Percentiles rank a stretch among this genome's conserved stretches.
These are phyloP conservation scores for Colletes collaris DNA, from an alignment of 2,888 invertebrate species.

Conservation along the genomic window DNA sequence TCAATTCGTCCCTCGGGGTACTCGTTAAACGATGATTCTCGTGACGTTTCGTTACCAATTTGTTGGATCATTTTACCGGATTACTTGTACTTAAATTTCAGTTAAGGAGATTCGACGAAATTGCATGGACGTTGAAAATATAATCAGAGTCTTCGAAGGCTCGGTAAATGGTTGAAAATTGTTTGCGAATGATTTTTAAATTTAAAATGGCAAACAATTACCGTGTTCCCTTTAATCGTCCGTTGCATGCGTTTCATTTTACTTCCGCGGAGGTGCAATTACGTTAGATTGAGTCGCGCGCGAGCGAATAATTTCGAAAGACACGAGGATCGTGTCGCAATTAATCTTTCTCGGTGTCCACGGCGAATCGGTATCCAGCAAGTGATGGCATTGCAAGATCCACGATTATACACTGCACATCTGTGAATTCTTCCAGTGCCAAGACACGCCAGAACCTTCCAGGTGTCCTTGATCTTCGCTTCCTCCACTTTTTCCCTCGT, in stretches of 20 bases:
- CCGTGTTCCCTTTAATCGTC: too few species aligned
- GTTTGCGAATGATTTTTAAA: too few species aligned
- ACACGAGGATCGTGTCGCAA: neutral
- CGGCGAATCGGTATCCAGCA: conserved; percentile 79
- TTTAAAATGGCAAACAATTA: too few species aligned
- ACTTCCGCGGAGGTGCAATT: too few species aligned
- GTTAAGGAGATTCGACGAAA: too few species aligned
- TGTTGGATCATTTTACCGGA: too few species aligned
- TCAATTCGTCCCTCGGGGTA: neutral
- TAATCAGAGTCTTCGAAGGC: neutral
- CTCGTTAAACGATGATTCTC: neutral
- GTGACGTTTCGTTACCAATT: neutral
- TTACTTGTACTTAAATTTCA: too few species aligned
- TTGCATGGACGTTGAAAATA: neutral
- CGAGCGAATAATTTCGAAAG: neutral
- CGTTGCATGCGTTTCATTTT: too few species aligned
- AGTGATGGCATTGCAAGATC: conserved; percentile 84
- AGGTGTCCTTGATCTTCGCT: conserved; percentile 39
- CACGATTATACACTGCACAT: conserved; percentile 83
- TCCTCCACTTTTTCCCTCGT: conserved; percentile 21
- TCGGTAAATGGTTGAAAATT: too few species aligned
- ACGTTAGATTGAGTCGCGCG: too few species aligned
- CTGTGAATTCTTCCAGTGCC: conserved; percentile 84
- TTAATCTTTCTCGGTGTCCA: neutral
- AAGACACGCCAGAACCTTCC: conserved; percentile 81